phyloP scores from a whole-genome alignment of 2,888 invertebrate species.

The Sphecodes monilicornis region DNA sequence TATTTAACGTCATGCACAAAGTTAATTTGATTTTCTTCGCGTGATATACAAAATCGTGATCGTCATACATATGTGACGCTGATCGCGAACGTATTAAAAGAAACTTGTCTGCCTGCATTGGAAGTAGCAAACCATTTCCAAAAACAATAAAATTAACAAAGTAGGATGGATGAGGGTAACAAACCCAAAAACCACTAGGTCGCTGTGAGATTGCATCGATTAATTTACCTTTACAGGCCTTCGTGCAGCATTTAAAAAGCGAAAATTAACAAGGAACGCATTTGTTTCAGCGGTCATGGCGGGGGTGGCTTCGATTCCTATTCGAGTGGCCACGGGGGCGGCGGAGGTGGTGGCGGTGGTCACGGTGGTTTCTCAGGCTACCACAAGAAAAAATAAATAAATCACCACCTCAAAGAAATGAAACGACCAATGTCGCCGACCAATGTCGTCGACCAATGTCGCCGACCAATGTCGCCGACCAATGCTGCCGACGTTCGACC shows the following conservation, averaged over 20 bases:
- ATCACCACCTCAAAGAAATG: neutral
- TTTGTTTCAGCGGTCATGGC: slow-evolving; percentile 71
- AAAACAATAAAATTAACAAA: neutral
- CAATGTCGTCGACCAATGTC: too few relatives aligned
- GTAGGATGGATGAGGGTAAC: neutral
- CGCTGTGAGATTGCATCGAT: neutral
- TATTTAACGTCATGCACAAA: too few relatives aligned
- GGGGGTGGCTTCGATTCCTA: slow-evolving; percentile 71
- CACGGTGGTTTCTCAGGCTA: slow-evolving; percentile 76
- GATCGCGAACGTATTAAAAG: too few relatives aligned
- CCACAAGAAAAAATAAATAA: slow-evolving; percentile 70
- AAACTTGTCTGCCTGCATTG: too few relatives aligned
- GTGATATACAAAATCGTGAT: too few relatives aligned
- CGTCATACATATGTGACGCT: too few relatives aligned
- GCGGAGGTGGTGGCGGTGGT: slow-evolving; percentile 54
- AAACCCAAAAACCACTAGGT: neutral
- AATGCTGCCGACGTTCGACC: slow-evolving; percentile 24
- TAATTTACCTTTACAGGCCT: neutral
- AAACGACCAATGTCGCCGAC: neutral
- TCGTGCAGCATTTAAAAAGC: neutral
- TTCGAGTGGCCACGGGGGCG: slow-evolving; percentile 60
- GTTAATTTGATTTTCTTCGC: too few relatives aligned
- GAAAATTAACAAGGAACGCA: neutral
- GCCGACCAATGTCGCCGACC: too few relatives aligned
- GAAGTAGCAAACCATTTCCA: too few relatives aligned